Evolutionary conservation across 2,113 vertebrate genomes (phyloP), one percentile per base, ranked within the genome.

Genomic region (Psittacus erithacus): DNA sequence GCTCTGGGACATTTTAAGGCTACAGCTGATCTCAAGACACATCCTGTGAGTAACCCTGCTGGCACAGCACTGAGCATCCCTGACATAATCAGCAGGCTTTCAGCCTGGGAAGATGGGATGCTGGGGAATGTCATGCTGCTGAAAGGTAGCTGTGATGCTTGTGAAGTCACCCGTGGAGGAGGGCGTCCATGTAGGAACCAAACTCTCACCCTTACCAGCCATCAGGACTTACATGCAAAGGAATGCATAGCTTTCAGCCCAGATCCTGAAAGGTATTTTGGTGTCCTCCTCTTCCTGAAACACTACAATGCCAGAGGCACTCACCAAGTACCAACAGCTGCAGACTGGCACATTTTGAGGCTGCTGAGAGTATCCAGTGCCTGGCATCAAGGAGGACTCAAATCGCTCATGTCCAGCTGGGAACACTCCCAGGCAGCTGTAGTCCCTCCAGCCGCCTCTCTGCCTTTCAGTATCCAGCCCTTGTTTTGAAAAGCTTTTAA

Each of bases 231-330:
- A 33, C n/a, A 44, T 18, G 28, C 33, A 29, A 24, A 29, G 31
- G 38, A 86, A n/a, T 7, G 3, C 2, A 2, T 13, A 0, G 3
- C 63, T 76, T 57, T 7, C 38, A 55, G 52, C 35, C 24, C 24
- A 8, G 71, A 41, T 39, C 35, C 24, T 5, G 1, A 44, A 35
- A 71, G 23, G n/a, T 27, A 9, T 62, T 53, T 53, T 1, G 3
- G 43, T 23, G 43, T 35, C 35, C 23, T 16, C 7, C 47, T 63
- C 57, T 39, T 39, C 29, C n/a, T 18, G 31, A 31, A 60, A 31
- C 31, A 35, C 73, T 12, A 2, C 15, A 17, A 10, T 6, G 18
- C n/a, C 27, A 6, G 9, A 2, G 9, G 4, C 0, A 5, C 75
- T 70, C 84, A 44, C 2, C 1, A 25, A 31, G 31, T 15, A 33